These are phyloP conservation scores for Hydrocynus forskahlii DNA, from an alignment of 2,797 vertebrate genomes.

Conservation along the genomic window DNA sequence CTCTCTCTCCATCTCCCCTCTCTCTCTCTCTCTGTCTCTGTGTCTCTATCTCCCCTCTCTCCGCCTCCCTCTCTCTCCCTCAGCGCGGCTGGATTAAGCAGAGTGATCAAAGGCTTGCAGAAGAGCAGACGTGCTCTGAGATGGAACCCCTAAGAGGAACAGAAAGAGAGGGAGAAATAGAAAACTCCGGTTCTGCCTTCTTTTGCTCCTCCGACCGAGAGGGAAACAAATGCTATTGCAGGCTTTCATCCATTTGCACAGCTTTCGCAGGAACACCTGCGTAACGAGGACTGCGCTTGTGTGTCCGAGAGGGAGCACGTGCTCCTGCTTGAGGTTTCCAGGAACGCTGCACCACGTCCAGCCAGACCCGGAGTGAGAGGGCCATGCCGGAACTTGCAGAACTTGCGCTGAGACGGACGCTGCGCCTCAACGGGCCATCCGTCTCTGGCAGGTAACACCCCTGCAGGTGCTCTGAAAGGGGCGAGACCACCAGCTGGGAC, in stretches of 20 bases:
- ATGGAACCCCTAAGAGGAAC: slow-evolving; percentile 9
- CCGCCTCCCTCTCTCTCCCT: slow-evolving; percentile 4
- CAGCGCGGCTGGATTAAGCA: slow-evolving; percentile 36
- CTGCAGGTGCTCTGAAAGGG: slow-evolving; percentile 2
- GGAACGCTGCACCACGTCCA: not conserved
- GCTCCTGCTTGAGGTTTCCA: slow-evolving; percentile 7
- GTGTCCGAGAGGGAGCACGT: not conserved
- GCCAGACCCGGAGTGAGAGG: not conserved
- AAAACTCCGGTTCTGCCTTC: slow-evolving; percentile 27
- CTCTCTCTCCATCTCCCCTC: not conserved
- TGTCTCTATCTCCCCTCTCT: not conserved
- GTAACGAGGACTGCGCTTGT: slow-evolving; percentile 15
- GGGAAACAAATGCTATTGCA: slow-evolving; percentile 14
- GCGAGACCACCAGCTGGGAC: slow-evolving; percentile 12
- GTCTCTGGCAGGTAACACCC: slow-evolving; percentile 31
- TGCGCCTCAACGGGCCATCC: too few species aligned
- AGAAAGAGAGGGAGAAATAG: slow-evolving; percentile 13
- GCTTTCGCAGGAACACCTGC: slow-evolving; percentile 27
- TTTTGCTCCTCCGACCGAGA: slow-evolving; percentile 25
- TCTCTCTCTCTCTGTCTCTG: slow-evolving; percentile 11
- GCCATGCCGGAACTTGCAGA: not conserved
- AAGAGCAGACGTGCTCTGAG: slow-evolving; percentile 13
- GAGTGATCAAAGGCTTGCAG: slow-evolving; percentile 44
- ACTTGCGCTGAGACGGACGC: not conserved
- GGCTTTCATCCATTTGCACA: not conserved